Conservation (phyloP, 2,113 vertebrate genomes). For the Capreolus pygargus region DNA sequence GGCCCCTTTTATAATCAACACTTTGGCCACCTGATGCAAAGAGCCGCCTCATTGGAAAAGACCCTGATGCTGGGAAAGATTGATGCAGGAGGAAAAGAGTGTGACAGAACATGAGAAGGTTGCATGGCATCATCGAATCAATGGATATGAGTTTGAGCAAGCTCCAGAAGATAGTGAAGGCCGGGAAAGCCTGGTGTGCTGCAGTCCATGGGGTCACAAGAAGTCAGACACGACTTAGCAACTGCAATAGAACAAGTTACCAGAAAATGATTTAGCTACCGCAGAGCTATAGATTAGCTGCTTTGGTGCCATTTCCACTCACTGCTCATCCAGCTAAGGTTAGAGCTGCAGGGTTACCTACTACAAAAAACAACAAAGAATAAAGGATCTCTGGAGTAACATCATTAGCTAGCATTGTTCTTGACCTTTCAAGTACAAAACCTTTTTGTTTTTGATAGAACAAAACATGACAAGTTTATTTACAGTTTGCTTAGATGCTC, state of each 20-base stretch:
- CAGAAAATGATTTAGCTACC: background rate
- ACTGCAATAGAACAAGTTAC: background rate
- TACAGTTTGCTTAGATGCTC: background rate
- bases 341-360: background rate
- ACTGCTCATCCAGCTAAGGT: background rate
- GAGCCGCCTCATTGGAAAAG: background rate
- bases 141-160: background rate
- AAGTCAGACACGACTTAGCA: background rate
- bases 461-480: background rate
- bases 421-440: background rate
- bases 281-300: rapidly evolving
- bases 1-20: background rate
- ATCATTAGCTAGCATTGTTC: background rate
- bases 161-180: background rate
- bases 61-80: background rate
- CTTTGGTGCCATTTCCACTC: too few species aligned
- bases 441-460: background rate
- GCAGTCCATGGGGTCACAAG: background rate
- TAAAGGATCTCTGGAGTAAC: background rate
- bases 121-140: background rate
- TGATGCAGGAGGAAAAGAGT: background rate
- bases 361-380: background rate
- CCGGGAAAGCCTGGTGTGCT: background rate
- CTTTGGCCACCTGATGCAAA: background rate
- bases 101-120: background rate